phyloP scores from a whole-genome alignment of 2,888 invertebrate genomes.

The Microplitis manilae region DNA sequence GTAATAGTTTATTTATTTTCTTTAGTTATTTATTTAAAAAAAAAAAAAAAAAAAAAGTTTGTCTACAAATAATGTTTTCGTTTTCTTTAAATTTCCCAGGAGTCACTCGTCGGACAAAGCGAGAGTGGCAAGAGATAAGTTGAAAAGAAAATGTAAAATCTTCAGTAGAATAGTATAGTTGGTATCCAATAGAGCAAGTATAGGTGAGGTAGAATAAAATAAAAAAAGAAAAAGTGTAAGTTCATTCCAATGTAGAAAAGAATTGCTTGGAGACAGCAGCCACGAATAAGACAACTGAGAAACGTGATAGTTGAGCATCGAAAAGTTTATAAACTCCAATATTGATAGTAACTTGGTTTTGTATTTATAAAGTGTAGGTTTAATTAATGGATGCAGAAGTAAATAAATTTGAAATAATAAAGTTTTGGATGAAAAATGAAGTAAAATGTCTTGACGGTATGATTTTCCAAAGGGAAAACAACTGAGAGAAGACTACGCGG shows the following conservation, averaged over 20 bases:
- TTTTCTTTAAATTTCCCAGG: slow-evolving; percentile 19
- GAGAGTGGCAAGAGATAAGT: slow-evolving; percentile 1
- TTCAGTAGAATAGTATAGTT: background rate
- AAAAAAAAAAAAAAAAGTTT: background rate
- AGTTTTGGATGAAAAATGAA: slow-evolving; percentile 33
- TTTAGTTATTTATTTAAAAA: background rate
- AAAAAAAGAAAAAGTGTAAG: background rate
- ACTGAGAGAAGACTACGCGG: slow-evolving; percentile 32
- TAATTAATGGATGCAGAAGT: slow-evolving; percentile 6
- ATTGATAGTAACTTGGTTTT: too few species aligned
- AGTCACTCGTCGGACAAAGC: slow-evolving; percentile 8
- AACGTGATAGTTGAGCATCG: background rate
- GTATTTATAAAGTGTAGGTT: background rate
- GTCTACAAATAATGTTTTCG: background rate
- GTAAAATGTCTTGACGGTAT: slow-evolving; percentile 37
- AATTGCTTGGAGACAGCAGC: background rate
- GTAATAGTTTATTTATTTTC: background rate
- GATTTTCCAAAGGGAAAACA: slow-evolving; percentile 32
- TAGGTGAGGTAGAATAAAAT: background rate
- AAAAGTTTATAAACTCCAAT: background rate
- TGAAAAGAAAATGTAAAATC: slow-evolving; percentile 13
- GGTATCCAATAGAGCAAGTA: background rate
- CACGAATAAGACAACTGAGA: background rate
- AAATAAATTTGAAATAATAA: slow-evolving; percentile 11
- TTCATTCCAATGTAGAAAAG: background rate